Percentiles rank a stretch among this genome's conserved stretches.
phyloP scores from a whole-genome alignment of 2,797 vertebrate genomes.

The Vireo griseus region DNA sequence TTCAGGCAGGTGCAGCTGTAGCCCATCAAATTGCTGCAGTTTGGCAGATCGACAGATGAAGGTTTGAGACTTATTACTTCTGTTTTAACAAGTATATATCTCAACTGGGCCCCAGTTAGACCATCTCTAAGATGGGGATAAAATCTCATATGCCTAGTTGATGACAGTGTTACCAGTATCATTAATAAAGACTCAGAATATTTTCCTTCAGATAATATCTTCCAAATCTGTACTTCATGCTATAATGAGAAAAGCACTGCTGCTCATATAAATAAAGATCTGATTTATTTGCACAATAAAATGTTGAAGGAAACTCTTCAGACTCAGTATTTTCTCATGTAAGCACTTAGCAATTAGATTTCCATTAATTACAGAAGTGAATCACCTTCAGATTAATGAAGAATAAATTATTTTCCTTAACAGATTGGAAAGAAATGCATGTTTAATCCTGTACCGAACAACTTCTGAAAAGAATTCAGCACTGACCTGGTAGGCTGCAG shows the following conservation, averaged over 20 bases:
- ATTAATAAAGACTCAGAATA: background rate
- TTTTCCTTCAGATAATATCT: background rate
- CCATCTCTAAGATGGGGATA: background rate
- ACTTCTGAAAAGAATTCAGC: background rate
- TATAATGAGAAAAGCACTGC: background rate
- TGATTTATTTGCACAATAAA: background rate
- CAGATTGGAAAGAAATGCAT: background rate
- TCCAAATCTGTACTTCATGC: background rate
- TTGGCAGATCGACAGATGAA: background rate
- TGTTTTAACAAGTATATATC: background rate
- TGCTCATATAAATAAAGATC: background rate
- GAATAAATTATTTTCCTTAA: background rate
- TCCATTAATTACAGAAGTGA: background rate
- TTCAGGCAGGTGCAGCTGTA: background rate
- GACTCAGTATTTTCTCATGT: background rate
- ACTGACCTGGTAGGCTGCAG: constrained; percentile 67
- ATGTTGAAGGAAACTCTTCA: background rate
- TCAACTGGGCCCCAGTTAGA: background rate
- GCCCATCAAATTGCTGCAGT: background rate
- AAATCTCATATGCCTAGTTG: background rate
- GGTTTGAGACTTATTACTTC: background rate
- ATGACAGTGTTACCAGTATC: background rate
- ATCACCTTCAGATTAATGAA: background rate
- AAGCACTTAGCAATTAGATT: background rate
- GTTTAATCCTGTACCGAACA: background rate